Evolutionary conservation across 2,888 invertebrate genomes (phyloP), one percentile per base, ranked within the genome.

Genomic region (Parochlus steinenii): DNA sequence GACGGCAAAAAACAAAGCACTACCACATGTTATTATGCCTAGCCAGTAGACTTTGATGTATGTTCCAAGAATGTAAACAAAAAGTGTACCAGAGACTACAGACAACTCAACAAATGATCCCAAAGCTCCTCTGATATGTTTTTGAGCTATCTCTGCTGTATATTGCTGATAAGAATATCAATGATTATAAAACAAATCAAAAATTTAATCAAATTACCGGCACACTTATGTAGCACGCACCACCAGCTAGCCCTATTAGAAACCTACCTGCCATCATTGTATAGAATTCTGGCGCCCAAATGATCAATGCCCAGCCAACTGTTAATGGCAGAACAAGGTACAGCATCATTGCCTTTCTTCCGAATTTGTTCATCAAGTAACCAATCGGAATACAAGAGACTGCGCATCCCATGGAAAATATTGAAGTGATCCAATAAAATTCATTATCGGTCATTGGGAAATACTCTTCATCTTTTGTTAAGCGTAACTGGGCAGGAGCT

Each of bases 81-180:
- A 61, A 1, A 83, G 62, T 34, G 86, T 80, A 39, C 86, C 87
- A 3, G 74, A 50, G 1, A 77, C 76, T 30, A 85, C 60, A 65
- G 78, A 72, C 24, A 87, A 57, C 50, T 86, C 85, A 53, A 82
- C 81, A 46, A 74, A 79, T 20, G 80, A 76, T 4, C 83, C 85
- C 1, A 87, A 56, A 1, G 71, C 67, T 1, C 86, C 87, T 39
- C 86, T 63, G 43, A 80, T 70, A n/a, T 71, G 67, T 41, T 71
- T 75, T 45, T 82, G 75, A 0, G 82, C 69, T 28, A 81, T 79
- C 61, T 89, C 87, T 32, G 71, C 73, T 14, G 72, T 74, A 49
- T 80, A 81, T 25, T 82, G 65, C 0, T n/a, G n/a, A n/a, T n/a
- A n/a, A n/a, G n/a, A n/a, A n/a, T n/a, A n/a, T n/a, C n/a, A n/a